Conservation (phyloP, 35 echinoderm and acorn worm genomes). For the Lytechinus pictus region DNA sequence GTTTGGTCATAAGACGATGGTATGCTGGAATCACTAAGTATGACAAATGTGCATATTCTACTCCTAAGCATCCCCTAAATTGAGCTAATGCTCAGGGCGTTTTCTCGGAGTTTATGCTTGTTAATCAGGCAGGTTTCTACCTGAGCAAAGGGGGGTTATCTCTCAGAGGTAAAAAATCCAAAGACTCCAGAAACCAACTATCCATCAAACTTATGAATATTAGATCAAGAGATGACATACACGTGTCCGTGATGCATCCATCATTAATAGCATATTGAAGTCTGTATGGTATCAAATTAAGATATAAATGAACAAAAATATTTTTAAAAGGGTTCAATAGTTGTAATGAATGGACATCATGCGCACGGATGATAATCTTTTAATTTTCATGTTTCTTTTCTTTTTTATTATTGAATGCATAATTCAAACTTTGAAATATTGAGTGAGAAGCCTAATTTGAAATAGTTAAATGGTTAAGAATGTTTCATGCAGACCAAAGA, state of each 20-base stretch:
- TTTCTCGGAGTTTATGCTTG: neutral
- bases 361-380: neutral
- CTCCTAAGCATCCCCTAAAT: conserved; percentile 26
- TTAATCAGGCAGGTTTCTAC: neutral
- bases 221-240: conserved; percentile 36
- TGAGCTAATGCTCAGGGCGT: conserved; percentile 25
- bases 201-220: conserved; percentile 41
- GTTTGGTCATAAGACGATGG: neutral
- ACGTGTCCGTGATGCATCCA: neutral
- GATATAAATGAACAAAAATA: neutral
- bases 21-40: neutral
- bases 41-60: conserved; percentile 24
- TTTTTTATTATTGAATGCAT: neutral
- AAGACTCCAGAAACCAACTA: neutral
- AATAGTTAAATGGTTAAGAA: neutral
- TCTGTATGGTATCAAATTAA: conserved; percentile 23
- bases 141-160: neutral
- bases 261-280: neutral
- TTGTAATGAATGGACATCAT: neutral
- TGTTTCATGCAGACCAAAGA: neutral
- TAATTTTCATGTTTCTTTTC: neutral
- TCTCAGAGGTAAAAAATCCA: neutral
- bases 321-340: neutral
- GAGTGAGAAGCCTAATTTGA: neutral
- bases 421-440: neutral